Conservation (phyloP, 2,113 vertebrate species). For the Pangasianodon gigas region DNA sequence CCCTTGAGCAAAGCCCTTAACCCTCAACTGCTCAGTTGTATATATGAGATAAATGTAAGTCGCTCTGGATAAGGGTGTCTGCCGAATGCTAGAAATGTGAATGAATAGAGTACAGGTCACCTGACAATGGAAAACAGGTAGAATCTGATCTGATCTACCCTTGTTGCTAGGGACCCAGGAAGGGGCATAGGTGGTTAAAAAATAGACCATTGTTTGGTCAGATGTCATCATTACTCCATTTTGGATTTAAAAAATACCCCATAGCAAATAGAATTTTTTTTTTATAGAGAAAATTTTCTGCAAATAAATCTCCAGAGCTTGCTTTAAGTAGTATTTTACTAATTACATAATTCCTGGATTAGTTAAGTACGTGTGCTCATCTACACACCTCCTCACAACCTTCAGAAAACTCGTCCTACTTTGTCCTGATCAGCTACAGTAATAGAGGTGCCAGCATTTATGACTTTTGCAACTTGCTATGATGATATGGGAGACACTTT, state of each 20-base stretch:
- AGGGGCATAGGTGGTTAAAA: neutral
- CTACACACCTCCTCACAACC: neutral
- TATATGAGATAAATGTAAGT: too few relatives aligned
- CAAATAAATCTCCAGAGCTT: neutral
- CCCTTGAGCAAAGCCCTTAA: too few relatives aligned
- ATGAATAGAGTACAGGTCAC: too few relatives aligned
- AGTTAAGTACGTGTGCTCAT: neutral
- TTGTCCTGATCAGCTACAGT: neutral
- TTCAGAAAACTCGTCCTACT: neutral
- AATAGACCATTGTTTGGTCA: neutral
- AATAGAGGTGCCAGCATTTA: neutral
- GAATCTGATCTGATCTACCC: neutral
- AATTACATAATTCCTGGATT: neutral
- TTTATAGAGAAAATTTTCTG: neutral
- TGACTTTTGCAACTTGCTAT: neutral
- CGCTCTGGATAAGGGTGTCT: too few relatives aligned
- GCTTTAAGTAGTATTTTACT: neutral
- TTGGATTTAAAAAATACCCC: neutral
- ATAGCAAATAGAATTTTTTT: neutral
- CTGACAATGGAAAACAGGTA: too few relatives aligned
- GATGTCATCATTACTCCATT: neutral
- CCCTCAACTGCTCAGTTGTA: too few relatives aligned
- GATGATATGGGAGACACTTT: neutral
- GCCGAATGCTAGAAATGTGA: too few relatives aligned
- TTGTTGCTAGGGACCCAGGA: neutral